A percentile compares a stretch with the other conserved stretches of the same genome.
Conservation (phyloP, 2,797 vertebrate species). For the Octomys mimax region DNA sequence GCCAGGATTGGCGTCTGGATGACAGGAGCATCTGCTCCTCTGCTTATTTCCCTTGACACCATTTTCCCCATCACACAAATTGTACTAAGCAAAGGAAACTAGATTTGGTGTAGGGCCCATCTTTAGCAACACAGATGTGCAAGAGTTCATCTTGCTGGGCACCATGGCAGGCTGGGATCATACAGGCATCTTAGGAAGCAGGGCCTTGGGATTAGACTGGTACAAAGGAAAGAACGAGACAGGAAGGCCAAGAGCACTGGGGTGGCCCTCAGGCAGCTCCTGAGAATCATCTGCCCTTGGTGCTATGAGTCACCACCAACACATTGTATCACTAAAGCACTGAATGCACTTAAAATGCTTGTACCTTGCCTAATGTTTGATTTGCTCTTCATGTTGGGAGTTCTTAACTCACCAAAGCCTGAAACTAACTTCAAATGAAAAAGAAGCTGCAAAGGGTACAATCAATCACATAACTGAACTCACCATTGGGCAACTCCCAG, state of each 20-base stretch:
- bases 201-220: rapidly evolving
- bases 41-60: not conserved
- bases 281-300: not conserved
- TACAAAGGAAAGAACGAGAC: not conserved
- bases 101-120: not conserved
- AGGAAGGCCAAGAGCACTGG: not conserved
- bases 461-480: not conserved
- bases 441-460: not conserved
- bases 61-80: not conserved
- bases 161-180: rapidly evolving
- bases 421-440: not conserved
- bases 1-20: not conserved
- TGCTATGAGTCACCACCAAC: not conserved
- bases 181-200: not conserved
- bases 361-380: not conserved
- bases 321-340: too few relatives aligned
- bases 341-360: not conserved
- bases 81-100: not conserved
- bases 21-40: not conserved
- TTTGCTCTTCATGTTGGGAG: not conserved
- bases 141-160: not conserved
- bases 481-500: too few relatives aligned
- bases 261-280: not conserved
- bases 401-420: not conserved
- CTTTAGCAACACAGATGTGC: not conserved